A percentile compares a stretch with the other conserved stretches of the same genome.
These are phyloP conservation scores for Ploceus nigricollis DNA, from an alignment of 2,113 vertebrate species.

Conservation along the genomic window DNA sequence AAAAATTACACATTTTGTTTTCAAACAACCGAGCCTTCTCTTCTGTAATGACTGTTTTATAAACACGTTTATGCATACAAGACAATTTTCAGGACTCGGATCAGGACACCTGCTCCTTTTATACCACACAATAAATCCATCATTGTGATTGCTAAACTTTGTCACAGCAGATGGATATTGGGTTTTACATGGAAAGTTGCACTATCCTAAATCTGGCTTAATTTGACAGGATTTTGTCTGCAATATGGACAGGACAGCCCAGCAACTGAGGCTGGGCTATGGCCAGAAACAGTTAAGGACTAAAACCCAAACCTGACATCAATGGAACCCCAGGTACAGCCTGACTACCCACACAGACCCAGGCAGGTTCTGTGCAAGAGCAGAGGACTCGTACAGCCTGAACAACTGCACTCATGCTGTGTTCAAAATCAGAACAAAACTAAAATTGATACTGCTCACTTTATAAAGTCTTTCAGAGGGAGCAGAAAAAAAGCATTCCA, in stretches of 20 bases:
- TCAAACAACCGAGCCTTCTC: not conserved
- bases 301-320: not conserved
- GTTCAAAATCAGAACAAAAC: not conserved
- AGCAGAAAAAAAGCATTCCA: not conserved
- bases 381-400: not conserved
- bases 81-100: not conserved
- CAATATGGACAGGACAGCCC: not conserved
- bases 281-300: not conserved
- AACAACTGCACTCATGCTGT: rapidly evolving
- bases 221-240: not conserved
- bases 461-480: not conserved
- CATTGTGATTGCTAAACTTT: not conserved
- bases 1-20: not conserved
- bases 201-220: not conserved
- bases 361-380: not conserved
- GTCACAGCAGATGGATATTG: not conserved
- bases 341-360: not conserved
- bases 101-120: not conserved
- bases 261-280: not conserved
- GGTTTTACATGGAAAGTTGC: not conserved
- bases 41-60: not conserved
- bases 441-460: not conserved
- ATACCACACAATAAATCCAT: not conserved
- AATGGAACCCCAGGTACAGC: not conserved
- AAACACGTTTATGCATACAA: not conserved